Evolutionary conservation across 2,797 vertebrate genomes (phyloP).

Genomic region (Diceros bicornis): DNA sequence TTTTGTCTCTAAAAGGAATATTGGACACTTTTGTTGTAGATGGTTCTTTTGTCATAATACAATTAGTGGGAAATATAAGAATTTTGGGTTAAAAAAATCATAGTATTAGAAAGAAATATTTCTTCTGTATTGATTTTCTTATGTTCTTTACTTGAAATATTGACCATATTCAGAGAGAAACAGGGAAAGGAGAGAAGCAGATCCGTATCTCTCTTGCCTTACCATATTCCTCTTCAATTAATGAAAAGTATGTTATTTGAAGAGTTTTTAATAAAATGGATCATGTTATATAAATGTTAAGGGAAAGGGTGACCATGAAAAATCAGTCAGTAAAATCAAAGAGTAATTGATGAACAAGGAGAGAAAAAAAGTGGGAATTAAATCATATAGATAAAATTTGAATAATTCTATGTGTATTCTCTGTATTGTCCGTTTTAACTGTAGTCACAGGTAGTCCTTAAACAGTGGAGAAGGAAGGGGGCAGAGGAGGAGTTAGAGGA

Average conservation of each 20-base stretch:
- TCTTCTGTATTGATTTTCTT: constrained; percentile 20
- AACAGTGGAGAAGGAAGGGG: background rate
- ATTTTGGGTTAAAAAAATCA: constrained; percentile 40
- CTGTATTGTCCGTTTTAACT: background rate
- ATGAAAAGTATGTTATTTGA: background rate
- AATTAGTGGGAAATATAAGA: background rate
- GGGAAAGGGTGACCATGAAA: background rate
- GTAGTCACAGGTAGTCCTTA: background rate
- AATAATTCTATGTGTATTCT: background rate
- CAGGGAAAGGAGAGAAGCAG: background rate
- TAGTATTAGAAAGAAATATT: background rate
- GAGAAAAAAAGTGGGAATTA: background rate
- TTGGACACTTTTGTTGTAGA: background rate
- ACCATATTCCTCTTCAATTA: background rate
- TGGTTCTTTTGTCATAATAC: background rate
- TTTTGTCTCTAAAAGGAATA: background rate
- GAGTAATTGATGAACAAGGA: background rate
- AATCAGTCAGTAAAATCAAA: background rate
- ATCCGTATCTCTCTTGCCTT: background rate
- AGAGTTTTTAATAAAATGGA: background rate
- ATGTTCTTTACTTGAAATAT: background rate
- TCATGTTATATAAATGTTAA: background rate
- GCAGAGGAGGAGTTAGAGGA: background rate
- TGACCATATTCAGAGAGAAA: background rate
- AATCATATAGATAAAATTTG: background rate